Evolutionary conservation across 2,113 vertebrate genomes (phyloP).

Genomic region (Danio rerio): DNA sequence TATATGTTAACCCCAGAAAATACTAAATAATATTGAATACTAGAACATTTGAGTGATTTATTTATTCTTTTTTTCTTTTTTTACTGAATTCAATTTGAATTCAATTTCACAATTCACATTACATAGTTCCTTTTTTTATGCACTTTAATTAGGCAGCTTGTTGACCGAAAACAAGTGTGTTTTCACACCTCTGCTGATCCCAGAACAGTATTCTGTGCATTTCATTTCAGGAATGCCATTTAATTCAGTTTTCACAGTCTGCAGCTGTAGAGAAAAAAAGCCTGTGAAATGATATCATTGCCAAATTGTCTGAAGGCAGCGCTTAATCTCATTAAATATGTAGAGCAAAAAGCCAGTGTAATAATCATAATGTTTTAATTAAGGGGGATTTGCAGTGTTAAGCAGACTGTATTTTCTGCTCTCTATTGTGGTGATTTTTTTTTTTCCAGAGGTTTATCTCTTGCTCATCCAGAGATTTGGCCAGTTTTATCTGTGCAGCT

Average conservation of each 20-base stretch:
- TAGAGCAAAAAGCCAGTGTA: constrained; percentile 40
- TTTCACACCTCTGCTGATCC: neutral
- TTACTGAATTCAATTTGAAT: too few relatives aligned
- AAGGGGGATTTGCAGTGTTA: constrained; percentile 58
- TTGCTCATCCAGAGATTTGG: neutral
- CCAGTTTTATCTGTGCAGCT: constrained; percentile 18
- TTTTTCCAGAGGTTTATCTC: neutral
- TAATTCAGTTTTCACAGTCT: constrained; percentile 61
- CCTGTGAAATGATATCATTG: constrained; percentile 68
- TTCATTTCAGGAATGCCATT: constrained; percentile 21
- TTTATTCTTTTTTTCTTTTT: too few relatives aligned
- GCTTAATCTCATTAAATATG: constrained; percentile 68
- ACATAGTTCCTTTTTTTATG: too few relatives aligned
- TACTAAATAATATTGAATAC: too few relatives aligned
- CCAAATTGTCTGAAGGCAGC: constrained; percentile 64
- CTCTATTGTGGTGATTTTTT: constrained; percentile 11
- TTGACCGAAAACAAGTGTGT: neutral
- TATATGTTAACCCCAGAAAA: too few relatives aligned
- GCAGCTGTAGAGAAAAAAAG: constrained; percentile 65
- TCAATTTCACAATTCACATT: too few relatives aligned
- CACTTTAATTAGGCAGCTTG: too few relatives aligned
- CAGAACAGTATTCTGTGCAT: neutral
- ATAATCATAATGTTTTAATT: constrained; percentile 73
- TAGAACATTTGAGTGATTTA: too few relatives aligned
- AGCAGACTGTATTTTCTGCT: constrained; percentile 36